Percentiles rank a stretch among this genome's conserved stretches.
Conservation (phyloP, 2,888 invertebrate genomes). For the Platycnemis pennipes region DNA sequence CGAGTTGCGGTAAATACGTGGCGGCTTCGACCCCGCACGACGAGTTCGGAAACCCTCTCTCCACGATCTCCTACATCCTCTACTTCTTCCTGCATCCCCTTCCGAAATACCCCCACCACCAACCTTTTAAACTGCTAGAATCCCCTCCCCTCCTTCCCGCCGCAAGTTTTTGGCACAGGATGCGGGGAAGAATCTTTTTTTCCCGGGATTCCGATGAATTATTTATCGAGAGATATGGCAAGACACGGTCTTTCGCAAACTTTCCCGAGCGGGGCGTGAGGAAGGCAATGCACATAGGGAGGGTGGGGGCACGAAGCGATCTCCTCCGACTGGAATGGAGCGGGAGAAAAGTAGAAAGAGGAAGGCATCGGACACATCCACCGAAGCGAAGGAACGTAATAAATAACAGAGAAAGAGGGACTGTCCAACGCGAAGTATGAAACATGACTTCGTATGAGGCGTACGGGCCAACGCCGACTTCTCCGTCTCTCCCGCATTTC, state of each 20-base stretch:
- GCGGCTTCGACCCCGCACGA: neutral
- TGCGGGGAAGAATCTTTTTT: neutral
- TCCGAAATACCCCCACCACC: too few relatives aligned
- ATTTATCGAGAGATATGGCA: slow-evolving; percentile 1
- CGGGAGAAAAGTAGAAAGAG: neutral
- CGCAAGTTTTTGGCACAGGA: slow-evolving; percentile 35
- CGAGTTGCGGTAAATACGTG: slow-evolving; percentile 9
- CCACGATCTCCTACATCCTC: neutral
- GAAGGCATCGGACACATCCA: neutral
- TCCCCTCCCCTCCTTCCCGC: neutral
- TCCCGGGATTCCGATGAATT: neutral
- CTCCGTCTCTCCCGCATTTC: neutral
- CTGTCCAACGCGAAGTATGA: neutral
- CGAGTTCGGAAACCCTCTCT: slow-evolving; percentile 9
- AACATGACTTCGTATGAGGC: neutral
- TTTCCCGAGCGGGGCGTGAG: neutral
- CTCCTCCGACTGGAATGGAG: neutral
- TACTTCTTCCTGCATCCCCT: neutral
- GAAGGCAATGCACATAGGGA: neutral
- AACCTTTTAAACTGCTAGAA: too few relatives aligned
- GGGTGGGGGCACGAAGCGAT: neutral
- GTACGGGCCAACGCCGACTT: neutral
- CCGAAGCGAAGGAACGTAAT: neutral
- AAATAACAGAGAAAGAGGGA: neutral
- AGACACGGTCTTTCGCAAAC: neutral